Evolutionary conservation across 2,888 invertebrate genomes (phyloP), one percentile per base, ranked within the genome.

Genomic region (Caenorhabditis becei): DNA sequence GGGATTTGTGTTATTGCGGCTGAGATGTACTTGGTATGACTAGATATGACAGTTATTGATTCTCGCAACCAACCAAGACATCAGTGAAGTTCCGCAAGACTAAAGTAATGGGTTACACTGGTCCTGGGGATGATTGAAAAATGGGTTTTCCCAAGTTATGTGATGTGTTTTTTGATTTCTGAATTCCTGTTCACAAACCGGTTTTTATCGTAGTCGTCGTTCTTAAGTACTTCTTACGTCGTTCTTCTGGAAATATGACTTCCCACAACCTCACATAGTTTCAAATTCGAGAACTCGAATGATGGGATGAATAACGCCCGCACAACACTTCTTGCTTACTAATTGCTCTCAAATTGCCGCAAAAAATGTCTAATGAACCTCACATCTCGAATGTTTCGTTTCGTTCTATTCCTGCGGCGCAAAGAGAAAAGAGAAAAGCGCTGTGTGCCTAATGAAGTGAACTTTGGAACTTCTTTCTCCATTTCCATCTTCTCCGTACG

Each of bases 371-470:
- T 75, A 75, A 75, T 66, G 66, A 75, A 75, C 75, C 66, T 66
- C 75, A 75, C 65, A 66, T 74, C 65, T 74, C 65, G 59, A 67
- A 75, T 66, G 75, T 75, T 66, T 66, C 66, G 66, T 66, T 66
- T 61, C 61, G 18, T 47, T 20, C 23, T 18, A 14, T 41, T 41
- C 28, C 28, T 47, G 16, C 49, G 44, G 20, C 49, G 49, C 35
- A 51, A 53, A 47, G 56, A 32, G 35, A 47, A 54, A 26, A 37
- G 24, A 28, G 35, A 58, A 41, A 37, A 37, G 44, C n/a, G 16
- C 3, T n/a, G 4, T 7, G 44, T 44, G 2, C 23, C 65, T 74
- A 66, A 66, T 74, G 74, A 74, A 74, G 75, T 66, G 66, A 66
- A 61, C 75, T 66, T 24, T 66, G 66, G 66, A 66, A 66, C 66